Evolutionary conservation across 2,113 vertebrate species (phyloP).

Genomic region (Lophura nycthemera): DNA sequence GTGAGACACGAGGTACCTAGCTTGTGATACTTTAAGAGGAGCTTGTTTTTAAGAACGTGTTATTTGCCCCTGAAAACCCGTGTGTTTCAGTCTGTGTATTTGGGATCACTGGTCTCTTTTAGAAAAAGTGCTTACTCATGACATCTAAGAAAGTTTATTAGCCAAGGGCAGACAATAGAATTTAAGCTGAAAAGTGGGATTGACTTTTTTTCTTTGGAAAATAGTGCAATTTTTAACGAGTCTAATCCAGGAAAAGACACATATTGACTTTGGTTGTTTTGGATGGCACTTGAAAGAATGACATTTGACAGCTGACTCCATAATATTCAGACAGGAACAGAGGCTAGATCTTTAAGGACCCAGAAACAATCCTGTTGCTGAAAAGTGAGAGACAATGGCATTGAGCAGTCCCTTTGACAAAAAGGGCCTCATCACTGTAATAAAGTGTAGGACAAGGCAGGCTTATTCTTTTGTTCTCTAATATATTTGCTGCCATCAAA

Average conservation of each 20-base stretch:
- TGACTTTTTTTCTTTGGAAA: not conserved
- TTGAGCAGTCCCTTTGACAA: not conserved
- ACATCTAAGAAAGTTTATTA: not conserved
- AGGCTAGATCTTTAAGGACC: not conserved
- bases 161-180: not conserved
- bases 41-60: not conserved
- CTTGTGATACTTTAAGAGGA: not conserved
- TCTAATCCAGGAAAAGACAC: not conserved
- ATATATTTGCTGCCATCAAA: not conserved
- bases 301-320: not conserved
- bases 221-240: not conserved
- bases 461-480: conserved; percentile 6
- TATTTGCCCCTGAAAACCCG: not conserved
- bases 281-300: conserved; percentile 26
- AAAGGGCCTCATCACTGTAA: not conserved
- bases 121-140: not conserved
- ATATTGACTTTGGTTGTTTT: conserved; percentile 19
- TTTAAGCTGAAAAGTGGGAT: not conserved
- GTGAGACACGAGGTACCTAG: not conserved
- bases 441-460: not conserved
- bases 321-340: not conserved
- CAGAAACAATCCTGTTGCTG: not conserved
- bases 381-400: not conserved
- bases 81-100: not conserved
- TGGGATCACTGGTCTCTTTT: not conserved